Base-by-base conservation (phyloP, 2,113 vertebrate species). In the Mystacornis crossleyi region DNA sequence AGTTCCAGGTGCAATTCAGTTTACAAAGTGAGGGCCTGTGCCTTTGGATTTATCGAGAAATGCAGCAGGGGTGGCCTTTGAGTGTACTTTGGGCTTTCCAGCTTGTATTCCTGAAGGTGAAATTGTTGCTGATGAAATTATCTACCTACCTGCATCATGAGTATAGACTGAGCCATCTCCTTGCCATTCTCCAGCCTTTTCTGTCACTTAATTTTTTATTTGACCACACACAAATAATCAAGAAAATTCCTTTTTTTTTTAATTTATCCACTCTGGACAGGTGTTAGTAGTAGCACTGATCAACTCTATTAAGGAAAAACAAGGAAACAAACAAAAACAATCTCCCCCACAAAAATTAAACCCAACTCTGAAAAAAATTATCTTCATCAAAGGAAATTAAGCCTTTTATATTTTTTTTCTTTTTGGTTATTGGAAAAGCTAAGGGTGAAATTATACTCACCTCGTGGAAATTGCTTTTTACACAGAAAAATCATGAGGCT, bases 261-360 rank as follows among this genome's bases (percentile, higher is more conserved):
- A 29, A 45, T 34, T 24, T 36, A 53, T 18, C 3, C 6, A 7
- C 29, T 71, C 26, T 66, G 25, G 29, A 36, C 9, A 40, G 29
- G 20, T 61, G 8, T 19, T 54, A 33, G 58, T 26, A 42, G 33
- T 47, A 66, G 16, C 26, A 47, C 8, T 77, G 31, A 7, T 66
- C 20, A 57, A 19, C 14, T 40, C 19, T 25, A 26, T n/a, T 16
- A 28, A 40, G 13, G 13, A 12, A 53, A 47, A 36, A 28, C n/a
- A 61, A 51, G 29, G 5, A 40, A 55, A 48, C 9, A 33, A 58
- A 29, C 2, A 11, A 25, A 53, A 42, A 1, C 4, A 53, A 53
- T 34, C 10, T 15, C 16, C 4, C 2, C 4, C 8, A 1, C 9
- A 7, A 3, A 58, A 48, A 4, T 24, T 10, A 74, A 57, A 66